Base-by-base conservation (phyloP, 2,888 invertebrate species). In the Punctoribates punctum region DNA sequence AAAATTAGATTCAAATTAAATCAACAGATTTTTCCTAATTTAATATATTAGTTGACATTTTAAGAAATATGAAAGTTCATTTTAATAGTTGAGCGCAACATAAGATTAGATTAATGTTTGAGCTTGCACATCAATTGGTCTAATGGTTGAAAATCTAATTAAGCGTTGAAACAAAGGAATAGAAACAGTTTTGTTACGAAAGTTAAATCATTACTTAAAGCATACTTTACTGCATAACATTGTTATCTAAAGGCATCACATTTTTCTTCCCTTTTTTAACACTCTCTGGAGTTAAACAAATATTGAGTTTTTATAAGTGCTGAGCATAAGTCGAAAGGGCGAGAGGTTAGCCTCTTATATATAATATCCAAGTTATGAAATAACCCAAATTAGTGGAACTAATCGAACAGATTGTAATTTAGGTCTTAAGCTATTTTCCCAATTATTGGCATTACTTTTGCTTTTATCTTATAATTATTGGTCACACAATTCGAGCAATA, bases 381-480 rank as follows among this genome's bases (percentile, higher is more conserved):
- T 60, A 27, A 20, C 27, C 60, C 60, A 15, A 25, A 60, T 20
- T 27, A 15, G 29, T 6, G 51, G 51, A 60, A 25, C 60, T 20
- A 23, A 25, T 20, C 15, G 27, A 60, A 60, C 60, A 60, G 60
- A 15, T 17, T 23, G 27, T 60, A 60, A 60, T 60, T 60, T 23
- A 51, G 51, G n/a, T 60, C 60, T 29, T 60, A 23, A 15, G 29
- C 27, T 20, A 15, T 60, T 65, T 2, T 65, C n/a, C 20, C 65
- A 34, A 65, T 34, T 29, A 65, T 34, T 65, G 65, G 5, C 65
- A 65, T 29, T 65, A 34, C 34, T 34, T 65, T 65, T 34, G 65
- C 62, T 62, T 65, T 34, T 17, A 29, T 65, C 65, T 65, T 65
- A 65, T 65, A 65, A 65, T 65, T 65, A 65, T 65, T 65, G 65